Percentiles rank a stretch among this genome's conserved stretches.
Conservation (phyloP, 1,140 invertebrate genomes). For the Hormaphis cornu region DNA sequence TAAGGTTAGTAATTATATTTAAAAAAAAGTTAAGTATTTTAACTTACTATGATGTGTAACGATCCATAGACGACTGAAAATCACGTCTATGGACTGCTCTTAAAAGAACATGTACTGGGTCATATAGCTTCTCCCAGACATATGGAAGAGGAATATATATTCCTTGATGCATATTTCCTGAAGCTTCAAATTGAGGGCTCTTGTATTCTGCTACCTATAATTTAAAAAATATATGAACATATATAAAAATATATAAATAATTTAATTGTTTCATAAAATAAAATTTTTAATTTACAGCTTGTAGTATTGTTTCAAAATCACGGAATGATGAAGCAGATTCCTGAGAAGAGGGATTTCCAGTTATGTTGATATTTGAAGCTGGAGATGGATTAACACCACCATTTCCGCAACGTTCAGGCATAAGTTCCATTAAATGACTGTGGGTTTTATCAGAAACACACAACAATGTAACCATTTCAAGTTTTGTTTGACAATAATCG, state of each 20-base stretch:
- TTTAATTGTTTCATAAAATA: not conserved
- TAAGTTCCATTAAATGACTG: constrained; percentile 84
- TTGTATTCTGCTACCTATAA: constrained; percentile 62
- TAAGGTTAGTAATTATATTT: not conserved
- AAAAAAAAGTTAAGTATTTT: constrained; percentile 41
- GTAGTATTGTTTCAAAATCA: constrained; percentile 33
- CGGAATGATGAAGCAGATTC: not conserved
- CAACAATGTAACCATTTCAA: constrained; percentile 87
- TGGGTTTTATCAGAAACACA: constrained; percentile 92
- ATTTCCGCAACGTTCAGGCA: constrained; percentile 89
- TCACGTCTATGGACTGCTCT: constrained; percentile 84
- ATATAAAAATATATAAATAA: not conserved
- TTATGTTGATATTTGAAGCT: constrained; percentile 40
- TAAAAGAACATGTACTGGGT: constrained; percentile 84
- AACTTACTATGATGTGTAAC: constrained; percentile 68
- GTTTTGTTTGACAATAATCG: constrained; percentile 52
- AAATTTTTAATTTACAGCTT: constrained; percentile 19
- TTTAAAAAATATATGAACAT: constrained; percentile 11
- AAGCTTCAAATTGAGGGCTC: constrained; percentile 65
- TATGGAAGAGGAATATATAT: constrained; percentile 77
- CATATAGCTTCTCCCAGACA: constrained; percentile 87
- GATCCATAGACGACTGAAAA: constrained; percentile 87
- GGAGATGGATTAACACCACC: constrained; percentile 50
- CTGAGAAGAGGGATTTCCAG: not conserved
- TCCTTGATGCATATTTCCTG: constrained; percentile 83